These are phyloP conservation scores for Bergia puertoricense DNA, from an alignment of 92 coral and sea anemone species.

Conservation along the genomic window DNA sequence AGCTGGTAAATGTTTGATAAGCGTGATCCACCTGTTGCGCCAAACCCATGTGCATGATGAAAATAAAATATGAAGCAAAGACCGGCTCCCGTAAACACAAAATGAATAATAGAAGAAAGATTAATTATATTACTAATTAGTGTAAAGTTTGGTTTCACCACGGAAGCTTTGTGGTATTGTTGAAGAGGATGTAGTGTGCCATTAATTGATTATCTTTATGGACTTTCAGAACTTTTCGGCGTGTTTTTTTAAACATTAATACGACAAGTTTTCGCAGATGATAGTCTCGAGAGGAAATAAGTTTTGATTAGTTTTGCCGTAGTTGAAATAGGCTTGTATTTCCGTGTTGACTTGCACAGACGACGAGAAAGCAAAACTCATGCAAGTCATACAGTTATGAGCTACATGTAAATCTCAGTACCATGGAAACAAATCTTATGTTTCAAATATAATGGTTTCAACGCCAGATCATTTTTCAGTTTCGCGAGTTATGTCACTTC, in stretches of 20 bases:
- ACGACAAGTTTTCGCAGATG: not conserved
- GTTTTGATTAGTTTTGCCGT: not conserved
- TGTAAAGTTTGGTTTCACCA: not conserved
- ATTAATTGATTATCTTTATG: not conserved
- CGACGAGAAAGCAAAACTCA: not conserved
- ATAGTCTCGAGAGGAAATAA: not conserved
- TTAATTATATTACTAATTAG: not conserved
- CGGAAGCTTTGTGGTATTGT: not conserved
- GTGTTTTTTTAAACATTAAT: not conserved
- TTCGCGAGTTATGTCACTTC: not conserved
- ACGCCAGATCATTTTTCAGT: no score
- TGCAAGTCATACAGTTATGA: not conserved
- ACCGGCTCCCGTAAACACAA: not conserved
- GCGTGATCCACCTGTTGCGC: constrained; percentile 31
- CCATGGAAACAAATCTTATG: not conserved
- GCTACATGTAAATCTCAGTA: not conserved
- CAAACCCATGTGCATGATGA: not conserved
- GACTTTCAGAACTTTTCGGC: not conserved
- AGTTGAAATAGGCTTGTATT: not conserved
- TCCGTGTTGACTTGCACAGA: not conserved
- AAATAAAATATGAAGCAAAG: not conserved
- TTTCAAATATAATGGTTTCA: not conserved
- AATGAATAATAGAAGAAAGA: not conserved
- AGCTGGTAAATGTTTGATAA: not conserved
- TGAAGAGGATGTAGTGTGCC: not conserved